Percentiles rank a stretch among this genome's conserved stretches.
Evolutionary conservation across 2,113 vertebrate genomes (phyloP).

Genomic region (Colistium nudipinnis): DNA sequence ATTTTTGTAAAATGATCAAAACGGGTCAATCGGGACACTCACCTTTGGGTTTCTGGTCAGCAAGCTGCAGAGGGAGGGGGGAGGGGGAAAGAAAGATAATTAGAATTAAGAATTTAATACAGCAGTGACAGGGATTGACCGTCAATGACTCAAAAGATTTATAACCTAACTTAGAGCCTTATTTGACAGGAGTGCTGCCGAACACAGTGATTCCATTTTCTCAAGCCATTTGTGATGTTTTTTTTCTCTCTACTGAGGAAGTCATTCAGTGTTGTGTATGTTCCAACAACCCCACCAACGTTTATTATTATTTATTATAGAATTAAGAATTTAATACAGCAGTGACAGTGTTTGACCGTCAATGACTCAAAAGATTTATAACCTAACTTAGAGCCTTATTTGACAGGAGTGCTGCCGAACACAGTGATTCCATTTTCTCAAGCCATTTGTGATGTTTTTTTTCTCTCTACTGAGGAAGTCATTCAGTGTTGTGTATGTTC

Average conservation of each 20-base stretch:
- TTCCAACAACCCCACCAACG: too few species aligned
- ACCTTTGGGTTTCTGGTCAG: slow-evolving; percentile 99
- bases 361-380: background rate
- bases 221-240: background rate
- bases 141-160: background rate
- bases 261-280: background rate
- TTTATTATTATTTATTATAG: too few species aligned
- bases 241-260: background rate
- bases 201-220: background rate
- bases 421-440: background rate
- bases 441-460: background rate
- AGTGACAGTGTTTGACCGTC: background rate
- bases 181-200: background rate
- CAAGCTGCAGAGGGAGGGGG: slow-evolving; percentile 85
- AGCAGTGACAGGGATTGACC: background rate
- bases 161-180: background rate
- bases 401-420: background rate
- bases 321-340: slow-evolving; percentile 7
- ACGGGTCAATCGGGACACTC: slow-evolving; percentile 67
- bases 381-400: background rate
- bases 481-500: background rate
- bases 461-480: background rate
- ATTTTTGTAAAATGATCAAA: slow-evolving; percentile 8
- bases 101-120: slow-evolving; percentile 6
- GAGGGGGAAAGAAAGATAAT: slow-evolving; percentile 35